phyloP scores from a whole-genome alignment of 23 tunicate genomes.

The Styela clava region DNA sequence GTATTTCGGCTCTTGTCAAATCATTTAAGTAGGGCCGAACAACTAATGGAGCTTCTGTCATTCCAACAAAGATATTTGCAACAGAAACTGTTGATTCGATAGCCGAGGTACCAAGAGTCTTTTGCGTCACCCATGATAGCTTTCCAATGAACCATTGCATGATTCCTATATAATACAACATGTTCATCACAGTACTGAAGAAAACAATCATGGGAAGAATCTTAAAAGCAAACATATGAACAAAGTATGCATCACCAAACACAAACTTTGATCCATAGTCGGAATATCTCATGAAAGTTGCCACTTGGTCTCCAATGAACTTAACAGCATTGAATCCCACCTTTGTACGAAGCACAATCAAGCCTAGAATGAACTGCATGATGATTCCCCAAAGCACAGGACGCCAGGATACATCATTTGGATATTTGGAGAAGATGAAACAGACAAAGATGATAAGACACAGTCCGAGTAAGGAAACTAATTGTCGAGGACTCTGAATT shows the following conservation, averaged over 20 bases:
- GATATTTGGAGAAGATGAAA: conserved; percentile 25
- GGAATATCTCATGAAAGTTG: conserved; percentile 51
- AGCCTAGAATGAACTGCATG: conserved; percentile 58
- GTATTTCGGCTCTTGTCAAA: conserved; percentile 65
- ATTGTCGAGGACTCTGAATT: conserved; percentile 35
- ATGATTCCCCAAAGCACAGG: conserved; percentile 77
- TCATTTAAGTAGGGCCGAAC: conserved; percentile 67
- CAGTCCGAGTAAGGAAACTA: conserved; percentile 53
- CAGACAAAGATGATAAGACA: conserved; percentile 15
- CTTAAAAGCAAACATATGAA: conserved; percentile 63
- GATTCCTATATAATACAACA: conserved; percentile 74
- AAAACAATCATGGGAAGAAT: conserved; percentile 75
- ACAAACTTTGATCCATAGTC: conserved; percentile 50
- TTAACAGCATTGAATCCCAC: conserved; percentile 49
- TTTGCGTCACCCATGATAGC: conserved; percentile 58
- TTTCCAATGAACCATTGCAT: conserved; percentile 92
- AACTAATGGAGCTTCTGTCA: conserved; percentile 84
- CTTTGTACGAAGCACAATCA: conserved; percentile 46
- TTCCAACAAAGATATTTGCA: conserved; percentile 92
- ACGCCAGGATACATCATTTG: conserved; percentile 37
- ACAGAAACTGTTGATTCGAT: conserved; percentile 74
- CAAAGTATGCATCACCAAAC: conserved; percentile 26
- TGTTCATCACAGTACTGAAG: conserved; percentile 60
- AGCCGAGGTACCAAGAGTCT: conserved; percentile 67
- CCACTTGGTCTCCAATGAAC: conserved; percentile 68